These are phyloP conservation scores for Drepana arcuata DNA, from an alignment of 1,140 invertebrate genomes.

Conservation along the genomic window DNA sequence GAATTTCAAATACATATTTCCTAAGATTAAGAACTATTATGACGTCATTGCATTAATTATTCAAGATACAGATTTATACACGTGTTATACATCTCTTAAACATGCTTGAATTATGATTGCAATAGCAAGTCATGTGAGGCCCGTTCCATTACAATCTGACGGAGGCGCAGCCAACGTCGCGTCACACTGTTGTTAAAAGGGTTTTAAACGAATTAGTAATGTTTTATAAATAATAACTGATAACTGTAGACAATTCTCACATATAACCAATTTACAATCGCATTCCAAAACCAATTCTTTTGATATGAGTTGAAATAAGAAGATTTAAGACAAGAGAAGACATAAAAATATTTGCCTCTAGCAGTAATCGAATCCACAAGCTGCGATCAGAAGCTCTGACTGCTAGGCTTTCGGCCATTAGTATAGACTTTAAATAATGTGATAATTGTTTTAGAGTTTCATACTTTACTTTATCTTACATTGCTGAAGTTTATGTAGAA, in stretches of 20 bases:
- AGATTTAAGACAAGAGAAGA: background rate
- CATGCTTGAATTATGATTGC: background rate
- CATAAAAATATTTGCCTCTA: background rate
- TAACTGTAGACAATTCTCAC: background rate
- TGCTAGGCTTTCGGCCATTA: background rate
- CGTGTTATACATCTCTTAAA: conserved; percentile 10
- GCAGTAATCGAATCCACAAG: background rate
- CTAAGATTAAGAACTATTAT: background rate
- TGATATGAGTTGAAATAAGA: background rate
- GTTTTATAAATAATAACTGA: background rate
- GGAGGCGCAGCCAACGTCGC: too few relatives aligned
- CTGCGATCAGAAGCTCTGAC: background rate
- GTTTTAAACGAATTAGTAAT: background rate
- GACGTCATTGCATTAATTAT: background rate
- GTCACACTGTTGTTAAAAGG: background rate
- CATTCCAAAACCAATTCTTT: too few relatives aligned
- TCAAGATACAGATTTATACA: conserved; percentile 1
- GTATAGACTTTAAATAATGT: background rate
- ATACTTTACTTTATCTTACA: too few relatives aligned
- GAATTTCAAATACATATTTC: too few relatives aligned
- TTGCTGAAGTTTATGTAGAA: too few relatives aligned
- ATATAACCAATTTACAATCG: too few relatives aligned
- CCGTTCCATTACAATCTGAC: too few relatives aligned
- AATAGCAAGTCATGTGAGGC: too few relatives aligned
- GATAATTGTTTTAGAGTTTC: too few relatives aligned